Evolutionary conservation across 2,888 invertebrate genomes (phyloP).

Genomic region (Ectobius pallidus): DNA sequence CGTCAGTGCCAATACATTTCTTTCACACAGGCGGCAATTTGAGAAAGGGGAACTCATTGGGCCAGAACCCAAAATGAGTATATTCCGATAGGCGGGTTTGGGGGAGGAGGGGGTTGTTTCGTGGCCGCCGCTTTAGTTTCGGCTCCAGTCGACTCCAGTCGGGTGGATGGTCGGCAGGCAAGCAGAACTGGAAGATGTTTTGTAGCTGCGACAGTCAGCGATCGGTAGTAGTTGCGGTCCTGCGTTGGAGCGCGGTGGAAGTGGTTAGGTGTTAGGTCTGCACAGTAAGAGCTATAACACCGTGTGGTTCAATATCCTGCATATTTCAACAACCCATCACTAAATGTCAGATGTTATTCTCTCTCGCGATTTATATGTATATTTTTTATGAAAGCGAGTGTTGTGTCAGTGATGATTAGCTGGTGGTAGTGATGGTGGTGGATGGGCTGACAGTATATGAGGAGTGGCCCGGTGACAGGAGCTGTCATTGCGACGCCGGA

Average conservation of each 20-base stretch:
- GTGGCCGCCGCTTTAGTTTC: background rate
- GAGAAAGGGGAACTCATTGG: constrained; percentile 23
- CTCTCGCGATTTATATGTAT: too few relatives aligned
- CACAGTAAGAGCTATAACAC: too few relatives aligned
- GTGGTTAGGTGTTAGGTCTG: too few relatives aligned
- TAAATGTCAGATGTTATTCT: too few relatives aligned
- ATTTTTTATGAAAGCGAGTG: background rate
- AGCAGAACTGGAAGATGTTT: background rate
- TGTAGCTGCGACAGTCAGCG: background rate
- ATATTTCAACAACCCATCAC: too few relatives aligned
- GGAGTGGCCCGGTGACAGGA: constrained; percentile 26
- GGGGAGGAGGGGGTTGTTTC: background rate
- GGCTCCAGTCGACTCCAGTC: constrained; percentile 20
- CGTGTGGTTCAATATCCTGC: too few relatives aligned
- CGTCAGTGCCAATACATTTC: background rate
- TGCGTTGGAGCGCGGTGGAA: background rate
- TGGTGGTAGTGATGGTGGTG: constrained; percentile 10
- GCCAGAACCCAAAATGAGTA: constrained; percentile 29
- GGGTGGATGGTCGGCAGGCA: background rate
- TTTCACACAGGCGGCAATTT: constrained; percentile 18
- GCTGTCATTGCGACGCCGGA: constrained; percentile 36
- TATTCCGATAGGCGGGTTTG: constrained; percentile 6
- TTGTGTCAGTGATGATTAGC: constrained; percentile 6
- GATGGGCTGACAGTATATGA: constrained; percentile 32
- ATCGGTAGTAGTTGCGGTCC: constrained; percentile 8